Evolutionary conservation across 2,797 vertebrate genomes (phyloP).

Genomic region (Pempheris klunzingeri): DNA sequence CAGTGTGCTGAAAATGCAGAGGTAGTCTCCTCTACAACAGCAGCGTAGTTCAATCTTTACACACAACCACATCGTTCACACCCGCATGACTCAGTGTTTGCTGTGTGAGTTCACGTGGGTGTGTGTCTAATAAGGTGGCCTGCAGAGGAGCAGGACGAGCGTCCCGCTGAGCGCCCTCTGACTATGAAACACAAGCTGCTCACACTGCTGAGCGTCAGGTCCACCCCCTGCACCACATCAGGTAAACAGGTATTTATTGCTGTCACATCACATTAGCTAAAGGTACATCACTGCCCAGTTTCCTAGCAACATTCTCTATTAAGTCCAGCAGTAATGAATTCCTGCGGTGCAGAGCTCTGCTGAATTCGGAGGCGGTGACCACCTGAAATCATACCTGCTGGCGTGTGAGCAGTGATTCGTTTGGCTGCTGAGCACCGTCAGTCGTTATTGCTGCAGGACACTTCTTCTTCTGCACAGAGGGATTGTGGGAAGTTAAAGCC

Average conservation of each 20-base stretch:
- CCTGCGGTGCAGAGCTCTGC: slow-evolving; percentile 18
- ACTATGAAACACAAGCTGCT: slow-evolving; percentile 15
- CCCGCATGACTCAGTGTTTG: slow-evolving; percentile 11
- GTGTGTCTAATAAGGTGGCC: slow-evolving; percentile 11
- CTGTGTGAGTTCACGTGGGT: background rate
- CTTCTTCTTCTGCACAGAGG: slow-evolving; percentile 11
- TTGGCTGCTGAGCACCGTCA: background rate
- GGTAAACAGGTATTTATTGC: slow-evolving; percentile 47
- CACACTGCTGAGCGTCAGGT: background rate
- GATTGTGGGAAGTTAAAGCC: slow-evolving; percentile 21
- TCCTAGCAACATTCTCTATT: slow-evolving; percentile 70
- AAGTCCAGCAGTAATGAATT: slow-evolving; percentile 50
- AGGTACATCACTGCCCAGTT: slow-evolving; percentile 52
- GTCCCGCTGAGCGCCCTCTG: background rate
- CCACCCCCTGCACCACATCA: slow-evolving; percentile 1
- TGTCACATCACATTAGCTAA: slow-evolving; percentile 38
- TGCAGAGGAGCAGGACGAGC: slow-evolving; percentile 15
- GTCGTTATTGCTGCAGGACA: slow-evolving; percentile 1
- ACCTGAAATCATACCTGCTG: slow-evolving; percentile 9
- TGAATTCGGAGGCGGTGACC: slow-evolving; percentile 10
- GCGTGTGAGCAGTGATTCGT: slow-evolving; percentile 9
- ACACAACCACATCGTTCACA: slow-evolving; percentile 21
- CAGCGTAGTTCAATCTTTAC: background rate
- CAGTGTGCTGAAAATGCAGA: background rate
- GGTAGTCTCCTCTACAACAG: background rate